Conservation (phyloP, 2,113 vertebrate genomes). For the Procapra przewalskii region DNA sequence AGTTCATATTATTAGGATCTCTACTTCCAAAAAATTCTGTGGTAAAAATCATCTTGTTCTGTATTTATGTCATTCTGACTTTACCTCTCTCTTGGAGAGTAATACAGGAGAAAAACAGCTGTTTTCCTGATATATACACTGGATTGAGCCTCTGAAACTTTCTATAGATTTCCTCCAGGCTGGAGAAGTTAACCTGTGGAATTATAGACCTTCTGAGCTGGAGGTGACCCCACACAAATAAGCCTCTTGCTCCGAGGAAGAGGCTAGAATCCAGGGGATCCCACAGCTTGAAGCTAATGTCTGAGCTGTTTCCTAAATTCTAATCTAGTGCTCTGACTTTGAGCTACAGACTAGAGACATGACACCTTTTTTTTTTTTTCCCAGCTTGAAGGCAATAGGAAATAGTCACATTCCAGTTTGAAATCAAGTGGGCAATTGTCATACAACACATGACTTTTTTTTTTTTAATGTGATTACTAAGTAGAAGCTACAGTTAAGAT, state of each 20-base stretch:
- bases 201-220: background rate
- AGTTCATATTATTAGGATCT: background rate
- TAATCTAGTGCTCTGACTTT: background rate
- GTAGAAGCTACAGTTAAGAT: background rate
- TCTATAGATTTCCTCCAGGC: background rate
- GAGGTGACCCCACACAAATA: background rate
- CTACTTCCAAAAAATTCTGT: background rate
- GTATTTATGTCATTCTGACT: background rate
- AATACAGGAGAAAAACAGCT: background rate
- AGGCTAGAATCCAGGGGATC: background rate
- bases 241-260: background rate
- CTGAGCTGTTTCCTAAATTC: background rate
- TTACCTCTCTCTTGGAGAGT: background rate
- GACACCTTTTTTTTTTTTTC: background rate
- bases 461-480: background rate
- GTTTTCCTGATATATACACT: background rate
- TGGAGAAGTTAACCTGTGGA: background rate
- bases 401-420: background rate
- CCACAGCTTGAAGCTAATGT: background rate
- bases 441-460: background rate
- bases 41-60: background rate
- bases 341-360: background rate
- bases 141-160: background rate
- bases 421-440: background rate
- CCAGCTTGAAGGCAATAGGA: background rate